These are phyloP conservation scores for Tringa solitaria DNA, from an alignment of 2,113 vertebrate species.

Conservation along the genomic window DNA sequence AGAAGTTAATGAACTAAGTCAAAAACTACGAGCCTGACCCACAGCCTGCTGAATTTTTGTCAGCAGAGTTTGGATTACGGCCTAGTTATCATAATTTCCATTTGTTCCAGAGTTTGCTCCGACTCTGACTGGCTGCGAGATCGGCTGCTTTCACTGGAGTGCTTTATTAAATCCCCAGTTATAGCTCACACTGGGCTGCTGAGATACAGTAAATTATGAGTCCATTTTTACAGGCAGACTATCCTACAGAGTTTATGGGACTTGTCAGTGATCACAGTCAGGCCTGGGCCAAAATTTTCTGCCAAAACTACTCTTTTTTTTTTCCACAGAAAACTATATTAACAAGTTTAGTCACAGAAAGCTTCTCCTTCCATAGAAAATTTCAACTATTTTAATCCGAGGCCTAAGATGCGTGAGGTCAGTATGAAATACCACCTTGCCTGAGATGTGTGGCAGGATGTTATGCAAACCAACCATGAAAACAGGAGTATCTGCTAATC, in stretches of 20 bases:
- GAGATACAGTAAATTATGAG: slow-evolving; percentile 49
- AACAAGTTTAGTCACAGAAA: slow-evolving; percentile 1
- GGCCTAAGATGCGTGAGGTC: neutral
- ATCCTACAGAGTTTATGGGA: slow-evolving; percentile 43
- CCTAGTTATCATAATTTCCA: slow-evolving; percentile 65
- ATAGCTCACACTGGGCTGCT: slow-evolving; percentile 53
- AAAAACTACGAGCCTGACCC: slow-evolving; percentile 14
- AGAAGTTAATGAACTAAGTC: slow-evolving; percentile 59
- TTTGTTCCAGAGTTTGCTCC: slow-evolving; percentile 60
- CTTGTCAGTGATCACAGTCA: slow-evolving; percentile 24
- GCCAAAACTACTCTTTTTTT: neutral
- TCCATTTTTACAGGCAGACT: slow-evolving; percentile 40
- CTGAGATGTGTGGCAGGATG: neutral
- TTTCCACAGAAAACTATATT: neutral
- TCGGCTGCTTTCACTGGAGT: slow-evolving; percentile 38
- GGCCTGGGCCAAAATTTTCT: slow-evolving; percentile 21
- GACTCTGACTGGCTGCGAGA: slow-evolving; percentile 25
- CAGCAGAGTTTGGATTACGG: slow-evolving; percentile 53
- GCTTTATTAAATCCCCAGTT: slow-evolving; percentile 63
- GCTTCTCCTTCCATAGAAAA: neutral
- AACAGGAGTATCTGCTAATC: neutral
- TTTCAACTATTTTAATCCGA: neutral
- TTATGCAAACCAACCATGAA: neutral
- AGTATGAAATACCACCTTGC: neutral
- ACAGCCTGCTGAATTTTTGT: slow-evolving; percentile 50